phyloP scores from a whole-genome alignment of 2,888 invertebrate species.

The Poecilus cupreus region DNA sequence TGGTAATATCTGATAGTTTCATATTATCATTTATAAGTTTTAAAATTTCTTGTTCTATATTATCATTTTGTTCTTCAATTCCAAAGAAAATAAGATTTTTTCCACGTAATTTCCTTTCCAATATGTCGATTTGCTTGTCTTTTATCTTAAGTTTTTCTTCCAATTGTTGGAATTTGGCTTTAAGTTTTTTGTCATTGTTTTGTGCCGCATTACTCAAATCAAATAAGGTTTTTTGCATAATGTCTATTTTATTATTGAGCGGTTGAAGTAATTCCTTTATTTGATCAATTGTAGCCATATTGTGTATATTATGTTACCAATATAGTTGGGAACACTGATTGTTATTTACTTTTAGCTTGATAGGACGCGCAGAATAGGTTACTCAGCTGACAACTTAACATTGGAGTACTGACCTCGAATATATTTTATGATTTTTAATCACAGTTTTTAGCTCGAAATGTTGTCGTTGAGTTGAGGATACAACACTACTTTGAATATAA shows the following conservation, averaged over 20 bases:
- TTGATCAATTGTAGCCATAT: neutral
- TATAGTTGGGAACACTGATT: neutral
- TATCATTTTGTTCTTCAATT: neutral
- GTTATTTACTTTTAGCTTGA: neutral
- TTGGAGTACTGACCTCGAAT: neutral
- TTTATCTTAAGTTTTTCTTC: neutral
- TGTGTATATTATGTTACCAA: neutral
- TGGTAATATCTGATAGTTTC: neutral
- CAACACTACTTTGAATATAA: neutral
- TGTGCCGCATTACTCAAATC: neutral
- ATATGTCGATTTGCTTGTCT: neutral
- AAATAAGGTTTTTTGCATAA: neutral
- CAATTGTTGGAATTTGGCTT: neutral
- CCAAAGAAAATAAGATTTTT: slow-evolving; percentile 1
- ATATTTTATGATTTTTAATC: neutral
- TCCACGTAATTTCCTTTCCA: neutral
- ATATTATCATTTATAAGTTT: neutral
- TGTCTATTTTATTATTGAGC: neutral
- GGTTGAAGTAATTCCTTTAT: neutral
- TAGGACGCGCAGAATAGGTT: neutral
- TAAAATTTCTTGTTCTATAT: neutral
- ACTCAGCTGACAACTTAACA: neutral
- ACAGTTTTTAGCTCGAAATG: neutral
- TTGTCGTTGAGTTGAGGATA: neutral
- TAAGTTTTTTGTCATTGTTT: neutral